A percentile compares a stretch with the other conserved stretches of the same genome.
phyloP scores from a whole-genome alignment of 2,113 vertebrate species.

The Anguilla rostrata region DNA sequence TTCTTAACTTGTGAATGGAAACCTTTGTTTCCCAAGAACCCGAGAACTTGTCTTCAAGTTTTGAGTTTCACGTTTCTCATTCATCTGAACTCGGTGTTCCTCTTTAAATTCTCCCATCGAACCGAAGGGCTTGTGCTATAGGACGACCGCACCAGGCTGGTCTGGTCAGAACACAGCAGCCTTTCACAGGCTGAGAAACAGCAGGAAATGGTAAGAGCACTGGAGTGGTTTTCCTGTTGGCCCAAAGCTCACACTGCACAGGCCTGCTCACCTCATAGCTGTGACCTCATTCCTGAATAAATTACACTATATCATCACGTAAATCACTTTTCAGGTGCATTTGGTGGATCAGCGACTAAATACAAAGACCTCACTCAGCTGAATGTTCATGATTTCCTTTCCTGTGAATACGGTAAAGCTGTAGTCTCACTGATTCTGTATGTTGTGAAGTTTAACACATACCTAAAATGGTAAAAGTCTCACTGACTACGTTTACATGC shows the following conservation, averaged over 20 bases:
- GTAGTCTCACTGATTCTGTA: neutral
- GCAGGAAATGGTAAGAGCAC: conserved; percentile 34
- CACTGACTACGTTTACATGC: no score
- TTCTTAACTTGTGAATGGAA: neutral
- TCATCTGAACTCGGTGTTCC: neutral
- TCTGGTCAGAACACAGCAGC: conserved; percentile 24
- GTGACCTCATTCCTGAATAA: conserved; percentile 7
- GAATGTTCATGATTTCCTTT: neutral
- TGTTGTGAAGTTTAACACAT: neutral
- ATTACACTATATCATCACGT: neutral
- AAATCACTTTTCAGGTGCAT: neutral
- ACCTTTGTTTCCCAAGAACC: neutral
- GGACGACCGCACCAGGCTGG: neutral
- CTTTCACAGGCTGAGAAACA: conserved; percentile 38
- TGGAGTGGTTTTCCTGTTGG: conserved; percentile 22
- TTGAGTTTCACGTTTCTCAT: conserved; percentile 12
- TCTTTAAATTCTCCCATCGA: neutral
- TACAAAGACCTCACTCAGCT: neutral
- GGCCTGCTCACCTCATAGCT: neutral
- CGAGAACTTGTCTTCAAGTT: neutral
- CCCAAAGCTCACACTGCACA: conserved; percentile 17
- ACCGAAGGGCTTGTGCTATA: neutral
- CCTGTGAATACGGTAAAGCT: neutral
- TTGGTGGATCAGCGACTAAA: neutral
- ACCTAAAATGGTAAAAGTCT: no score